Conservation (phyloP, 2,888 invertebrate species). For the Gryllus longicercus region DNA sequence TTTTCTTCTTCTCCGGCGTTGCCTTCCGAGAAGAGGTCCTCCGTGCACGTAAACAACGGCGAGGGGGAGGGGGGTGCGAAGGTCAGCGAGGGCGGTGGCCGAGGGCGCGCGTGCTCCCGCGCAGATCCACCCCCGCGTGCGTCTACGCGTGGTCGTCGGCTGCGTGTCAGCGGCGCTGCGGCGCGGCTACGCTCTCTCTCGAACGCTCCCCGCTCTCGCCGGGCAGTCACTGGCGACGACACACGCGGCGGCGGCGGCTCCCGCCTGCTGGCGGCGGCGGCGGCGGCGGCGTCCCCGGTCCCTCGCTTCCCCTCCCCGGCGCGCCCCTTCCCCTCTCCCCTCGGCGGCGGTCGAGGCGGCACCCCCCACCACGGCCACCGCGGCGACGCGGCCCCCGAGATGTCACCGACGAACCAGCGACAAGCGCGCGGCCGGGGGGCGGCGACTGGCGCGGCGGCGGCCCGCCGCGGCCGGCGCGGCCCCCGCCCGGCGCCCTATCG, state of each 20-base stretch:
- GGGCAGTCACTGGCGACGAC: conserved; percentile 28
- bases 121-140: not conserved
- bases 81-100: not conserved
- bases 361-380: not conserved
- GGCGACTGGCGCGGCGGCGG: conserved; percentile 22
- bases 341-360: not conserved
- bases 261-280: not conserved
- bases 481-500: conserved; percentile 4
- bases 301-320: conserved; percentile 25
- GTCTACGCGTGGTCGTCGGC: not conserved
- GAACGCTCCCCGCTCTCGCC: conserved; percentile 23
- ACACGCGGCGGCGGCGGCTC: conserved; percentile 23
- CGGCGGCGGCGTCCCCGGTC: not conserved
- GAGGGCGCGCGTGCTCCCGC: not conserved
- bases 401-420: conserved; percentile 21
- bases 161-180: not conserved
- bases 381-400: not conserved
- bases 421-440: conserved; percentile 21
- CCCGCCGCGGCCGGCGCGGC: not conserved
- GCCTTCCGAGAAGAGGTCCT: no score
- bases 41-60: no score
- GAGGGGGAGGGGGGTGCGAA: no score
- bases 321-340: not conserved
- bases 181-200: not conserved
- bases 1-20: no score